Conservation (phyloP, 2,797 vertebrate genomes). For the Eulemur coronatus region DNA sequence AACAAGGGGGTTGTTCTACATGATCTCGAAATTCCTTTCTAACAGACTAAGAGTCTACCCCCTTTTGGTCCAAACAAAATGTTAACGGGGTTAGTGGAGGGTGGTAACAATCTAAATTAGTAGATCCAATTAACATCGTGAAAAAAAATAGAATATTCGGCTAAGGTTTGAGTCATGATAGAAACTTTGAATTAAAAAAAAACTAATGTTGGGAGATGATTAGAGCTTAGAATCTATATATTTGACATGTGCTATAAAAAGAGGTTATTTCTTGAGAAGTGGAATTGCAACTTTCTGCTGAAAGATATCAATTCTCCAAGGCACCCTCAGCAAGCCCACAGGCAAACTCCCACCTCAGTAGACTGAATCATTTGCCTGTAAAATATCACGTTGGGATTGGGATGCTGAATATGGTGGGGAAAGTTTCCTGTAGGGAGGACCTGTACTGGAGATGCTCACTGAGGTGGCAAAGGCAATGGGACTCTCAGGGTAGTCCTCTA, state of each 20-base stretch:
- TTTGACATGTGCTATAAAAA: slow-evolving; percentile 34
- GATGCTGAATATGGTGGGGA: neutral
- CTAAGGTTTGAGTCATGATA: slow-evolving; percentile 50
- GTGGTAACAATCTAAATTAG: neutral
- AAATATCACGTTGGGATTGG: slow-evolving; percentile 20
- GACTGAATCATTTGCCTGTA: slow-evolving; percentile 47
- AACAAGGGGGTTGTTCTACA: neutral
- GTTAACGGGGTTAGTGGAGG: neutral
- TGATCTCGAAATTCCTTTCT: neutral
- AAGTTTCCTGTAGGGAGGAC: neutral
- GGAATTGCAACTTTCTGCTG: slow-evolving; percentile 52
- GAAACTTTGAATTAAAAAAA: slow-evolving; percentile 31
- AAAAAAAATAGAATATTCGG: slow-evolving; percentile 33
- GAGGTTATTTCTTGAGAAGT: slow-evolving; percentile 46
- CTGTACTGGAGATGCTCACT: neutral
- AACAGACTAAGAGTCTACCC: neutral
- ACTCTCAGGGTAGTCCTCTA: neutral
- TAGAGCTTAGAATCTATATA: neutral
- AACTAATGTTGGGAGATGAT: slow-evolving; percentile 24
- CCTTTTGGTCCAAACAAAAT: neutral
- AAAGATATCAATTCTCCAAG: slow-evolving; percentile 36
- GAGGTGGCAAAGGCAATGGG: neutral
- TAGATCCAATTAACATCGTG: slow-evolving; percentile 1
- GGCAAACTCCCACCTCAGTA: slow-evolving; percentile 49
- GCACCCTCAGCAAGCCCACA: slow-evolving; percentile 48